Base-by-base conservation (phyloP, 1,140 invertebrate genomes). In the Mylabris phalerata region DNA sequence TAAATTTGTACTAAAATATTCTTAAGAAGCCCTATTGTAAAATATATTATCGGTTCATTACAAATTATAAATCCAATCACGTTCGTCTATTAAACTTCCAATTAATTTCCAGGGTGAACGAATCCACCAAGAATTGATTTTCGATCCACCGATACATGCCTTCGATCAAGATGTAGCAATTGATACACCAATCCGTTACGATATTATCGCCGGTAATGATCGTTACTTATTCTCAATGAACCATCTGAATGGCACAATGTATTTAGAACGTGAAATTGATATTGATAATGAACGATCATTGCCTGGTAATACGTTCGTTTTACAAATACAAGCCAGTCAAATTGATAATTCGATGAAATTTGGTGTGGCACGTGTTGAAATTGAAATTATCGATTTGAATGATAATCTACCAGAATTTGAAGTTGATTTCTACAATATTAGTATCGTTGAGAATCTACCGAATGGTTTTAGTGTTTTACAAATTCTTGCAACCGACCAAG, bases 361-460 rank as follows among this genome's bases (percentile, higher is more conserved):
- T 38, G 83, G 85, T 0, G 73, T 83, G 1, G 85, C 90, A 0
- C 76, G 86, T 57, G 81, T 92, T 0, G 88, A 92, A 71, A 76
- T 93, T 0, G 85, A 90, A 71, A 76, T 93, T 0, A 66, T 89
- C 7, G 90, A 93, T 69, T 69, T 93, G 0, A 93, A 93, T 67
- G 90, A 93, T 67, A 91, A 91, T 72, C 71, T 88, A 11, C 90
- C 90, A 0, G 84, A 90, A 61, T 94, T 94, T 58, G 90, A 92
- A 73, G 87, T 90, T 0, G 89, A 92, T 63, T 83, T 89, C 61
- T 93, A 93, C 69, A 93, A 93, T 62, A 92, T 94, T 41, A 93
- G 89, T 60, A 93, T 94, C 48, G 89, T 93, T 45, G 91, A 94
- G 71, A 93, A 94, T 72, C 75, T 93, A 38, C 92, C 91, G 0